Conservation (phyloP, 2,797 vertebrate species). For the Carcharodon carcharias region DNA sequence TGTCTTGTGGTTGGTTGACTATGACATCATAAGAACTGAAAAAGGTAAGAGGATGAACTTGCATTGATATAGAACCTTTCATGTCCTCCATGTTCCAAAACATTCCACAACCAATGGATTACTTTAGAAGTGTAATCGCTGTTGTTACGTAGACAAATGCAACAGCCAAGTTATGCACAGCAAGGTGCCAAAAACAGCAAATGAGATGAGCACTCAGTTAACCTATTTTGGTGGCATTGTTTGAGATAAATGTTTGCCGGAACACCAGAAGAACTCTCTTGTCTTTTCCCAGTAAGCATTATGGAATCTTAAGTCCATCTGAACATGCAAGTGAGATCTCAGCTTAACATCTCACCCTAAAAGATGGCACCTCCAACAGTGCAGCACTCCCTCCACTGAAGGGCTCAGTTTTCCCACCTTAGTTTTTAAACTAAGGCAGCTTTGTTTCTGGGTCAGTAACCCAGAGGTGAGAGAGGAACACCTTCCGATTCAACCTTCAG, state of each 20-base stretch:
- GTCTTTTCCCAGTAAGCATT: not conserved
- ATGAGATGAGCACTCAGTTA: not conserved
- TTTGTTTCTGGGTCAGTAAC: not conserved
- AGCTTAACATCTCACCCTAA: not conserved
- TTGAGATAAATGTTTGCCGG: not conserved
- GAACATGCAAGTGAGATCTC: not conserved
- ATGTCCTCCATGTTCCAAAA: not conserved
- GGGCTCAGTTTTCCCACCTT: too few relatives aligned
- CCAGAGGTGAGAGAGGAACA: not conserved
- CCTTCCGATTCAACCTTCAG: not conserved
- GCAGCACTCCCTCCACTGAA: not conserved
- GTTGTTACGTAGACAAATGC: not conserved
- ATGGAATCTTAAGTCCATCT: not conserved
- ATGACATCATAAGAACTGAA: constrained; percentile 24
- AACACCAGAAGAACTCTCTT: not conserved
- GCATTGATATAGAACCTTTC: not conserved
- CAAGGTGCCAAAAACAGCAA: not conserved
- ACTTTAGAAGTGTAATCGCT: not conserved
- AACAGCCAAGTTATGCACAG: not conserved
- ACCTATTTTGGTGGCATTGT: not conserved
- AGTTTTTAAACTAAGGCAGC: not conserved
- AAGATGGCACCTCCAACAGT: not conserved
- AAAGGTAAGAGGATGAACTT: constrained; percentile 9
- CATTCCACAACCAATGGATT: not conserved
- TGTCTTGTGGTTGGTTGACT: not conserved